These are phyloP conservation scores for Seladonia tumulorum DNA, from an alignment of 2,888 invertebrate species.

Conservation along the genomic window DNA sequence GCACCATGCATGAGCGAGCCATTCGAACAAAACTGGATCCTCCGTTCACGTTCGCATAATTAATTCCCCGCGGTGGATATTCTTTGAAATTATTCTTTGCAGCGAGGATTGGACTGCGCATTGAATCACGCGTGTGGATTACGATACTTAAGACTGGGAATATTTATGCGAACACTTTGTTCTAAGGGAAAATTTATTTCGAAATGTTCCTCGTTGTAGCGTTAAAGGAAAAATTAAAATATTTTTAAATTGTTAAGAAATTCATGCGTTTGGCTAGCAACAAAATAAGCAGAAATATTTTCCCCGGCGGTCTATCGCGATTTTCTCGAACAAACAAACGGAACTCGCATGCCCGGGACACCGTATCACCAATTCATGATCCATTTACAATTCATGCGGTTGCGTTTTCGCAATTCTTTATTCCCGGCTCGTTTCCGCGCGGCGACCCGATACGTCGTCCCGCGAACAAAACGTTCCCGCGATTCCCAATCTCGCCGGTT, in stretches of 20 bases:
- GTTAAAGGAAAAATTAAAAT: background rate
- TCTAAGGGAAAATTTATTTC: background rate
- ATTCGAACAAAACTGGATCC: background rate
- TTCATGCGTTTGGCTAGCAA: no score
- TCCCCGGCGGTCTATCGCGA: background rate
- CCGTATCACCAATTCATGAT: conserved; percentile 8
- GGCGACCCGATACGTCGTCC: background rate
- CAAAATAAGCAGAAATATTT: background rate
- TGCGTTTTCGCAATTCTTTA: conserved; percentile 18
- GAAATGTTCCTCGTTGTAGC: background rate
- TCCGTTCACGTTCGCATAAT: background rate
- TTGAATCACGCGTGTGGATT: background rate
- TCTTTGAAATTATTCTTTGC: background rate
- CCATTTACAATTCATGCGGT: conserved; percentile 8
- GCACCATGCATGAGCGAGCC: background rate
- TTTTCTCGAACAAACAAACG: background rate
- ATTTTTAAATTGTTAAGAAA: background rate
- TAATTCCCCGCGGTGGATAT: background rate
- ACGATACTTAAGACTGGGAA: background rate
- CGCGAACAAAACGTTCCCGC: background rate
- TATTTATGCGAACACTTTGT: background rate
- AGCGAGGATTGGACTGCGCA: background rate
- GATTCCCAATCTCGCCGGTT: background rate
- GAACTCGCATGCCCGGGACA: background rate
- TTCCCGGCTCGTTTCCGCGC: conserved; percentile 13